These are phyloP conservation scores for Vanessa cardui DNA, from an alignment of 2,888 invertebrate species.

Conservation along the genomic window DNA sequence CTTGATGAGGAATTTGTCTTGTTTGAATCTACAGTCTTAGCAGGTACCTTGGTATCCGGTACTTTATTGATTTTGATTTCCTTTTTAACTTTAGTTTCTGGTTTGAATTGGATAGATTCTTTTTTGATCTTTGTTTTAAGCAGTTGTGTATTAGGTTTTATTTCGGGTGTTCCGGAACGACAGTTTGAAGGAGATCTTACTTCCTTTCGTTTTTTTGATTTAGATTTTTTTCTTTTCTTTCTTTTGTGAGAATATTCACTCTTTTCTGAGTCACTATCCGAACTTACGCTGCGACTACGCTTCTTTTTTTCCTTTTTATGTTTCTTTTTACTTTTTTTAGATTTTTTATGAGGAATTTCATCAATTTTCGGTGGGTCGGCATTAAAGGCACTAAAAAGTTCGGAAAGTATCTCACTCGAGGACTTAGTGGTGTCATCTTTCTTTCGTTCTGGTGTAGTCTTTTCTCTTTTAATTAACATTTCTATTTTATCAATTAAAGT, in stretches of 20 bases:
- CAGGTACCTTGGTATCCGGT: slow-evolving; percentile 44
- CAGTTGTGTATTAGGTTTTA: slow-evolving; percentile 37
- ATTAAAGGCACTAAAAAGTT: slow-evolving; percentile 90
- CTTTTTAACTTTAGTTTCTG: slow-evolving; percentile 45
- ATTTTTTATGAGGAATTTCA: slow-evolving; percentile 64
- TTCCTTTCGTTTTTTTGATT: slow-evolving; percentile 61
- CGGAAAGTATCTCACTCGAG: slow-evolving; percentile 91
- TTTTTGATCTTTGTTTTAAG: slow-evolving; percentile 33
- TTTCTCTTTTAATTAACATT: slow-evolving; percentile 72
- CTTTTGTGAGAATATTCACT: slow-evolving; percentile 80
- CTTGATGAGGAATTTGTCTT: slow-evolving; percentile 44
- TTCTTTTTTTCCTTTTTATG: slow-evolving; percentile 84
- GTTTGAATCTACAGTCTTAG: slow-evolving; percentile 54
- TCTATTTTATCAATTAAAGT: slow-evolving; percentile 75
- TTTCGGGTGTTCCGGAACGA: slow-evolving; percentile 57
- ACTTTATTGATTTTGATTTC: slow-evolving; percentile 48
- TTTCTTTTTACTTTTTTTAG: slow-evolving; percentile 84
- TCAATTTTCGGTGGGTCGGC: slow-evolving; percentile 85
- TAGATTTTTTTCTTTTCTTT: slow-evolving; percentile 83
- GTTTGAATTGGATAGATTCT: slow-evolving; percentile 18
- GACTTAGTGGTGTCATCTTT: slow-evolving; percentile 83
- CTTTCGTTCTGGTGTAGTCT: slow-evolving; percentile 69
- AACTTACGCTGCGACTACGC: slow-evolving; percentile 70
- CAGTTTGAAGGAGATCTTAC: slow-evolving; percentile 54
- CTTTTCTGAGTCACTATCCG: slow-evolving; percentile 62